These are phyloP conservation scores for Poecile atricapillus DNA, from an alignment of 2,113 vertebrate species.

Conservation along the genomic window DNA sequence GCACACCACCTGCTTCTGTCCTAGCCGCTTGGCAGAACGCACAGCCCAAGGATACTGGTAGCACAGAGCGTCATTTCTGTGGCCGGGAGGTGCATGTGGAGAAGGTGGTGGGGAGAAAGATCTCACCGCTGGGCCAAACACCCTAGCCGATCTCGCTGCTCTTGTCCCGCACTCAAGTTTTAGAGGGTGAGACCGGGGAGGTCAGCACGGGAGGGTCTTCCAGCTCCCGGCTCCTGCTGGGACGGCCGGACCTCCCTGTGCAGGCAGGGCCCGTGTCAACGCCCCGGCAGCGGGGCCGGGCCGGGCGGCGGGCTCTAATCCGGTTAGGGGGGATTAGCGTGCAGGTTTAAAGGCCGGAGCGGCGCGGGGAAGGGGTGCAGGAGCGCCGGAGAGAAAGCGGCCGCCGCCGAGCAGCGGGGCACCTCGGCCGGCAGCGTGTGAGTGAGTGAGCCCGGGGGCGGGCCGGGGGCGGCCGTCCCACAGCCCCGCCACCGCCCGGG, in stretches of 20 bases:
- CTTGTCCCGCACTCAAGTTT: not conserved
- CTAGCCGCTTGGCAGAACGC: not conserved
- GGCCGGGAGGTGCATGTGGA: not conserved
- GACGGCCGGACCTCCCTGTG: not conserved
- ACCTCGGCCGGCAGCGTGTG: not conserved
- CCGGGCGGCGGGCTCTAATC: conserved; percentile 71
- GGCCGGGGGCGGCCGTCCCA: conserved; percentile 19
- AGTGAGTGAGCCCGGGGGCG: conserved; percentile 22
- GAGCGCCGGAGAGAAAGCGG: not conserved
- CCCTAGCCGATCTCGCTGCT: not conserved
- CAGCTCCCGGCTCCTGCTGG: not conserved
- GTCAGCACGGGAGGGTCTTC: not conserved
- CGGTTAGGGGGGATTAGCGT: conserved; percentile 82
- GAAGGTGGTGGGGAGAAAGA: not conserved
- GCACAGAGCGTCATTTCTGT: rapidly evolving
- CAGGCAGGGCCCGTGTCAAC: not conserved
- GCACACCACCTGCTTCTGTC: not conserved
- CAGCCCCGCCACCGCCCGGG: not conserved
- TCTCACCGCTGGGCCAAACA: not conserved
- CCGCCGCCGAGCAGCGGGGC: not conserved
- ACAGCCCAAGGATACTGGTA: too few relatives aligned
- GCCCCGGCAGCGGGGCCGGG: not conserved
- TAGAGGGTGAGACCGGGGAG: not conserved
- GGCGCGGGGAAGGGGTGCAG: conserved; percentile 14
- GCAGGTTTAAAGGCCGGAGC: conserved; percentile 85